phyloP scores from a whole-genome alignment of 1,140 invertebrate genomes.

The Eurosta solidaginis region DNA sequence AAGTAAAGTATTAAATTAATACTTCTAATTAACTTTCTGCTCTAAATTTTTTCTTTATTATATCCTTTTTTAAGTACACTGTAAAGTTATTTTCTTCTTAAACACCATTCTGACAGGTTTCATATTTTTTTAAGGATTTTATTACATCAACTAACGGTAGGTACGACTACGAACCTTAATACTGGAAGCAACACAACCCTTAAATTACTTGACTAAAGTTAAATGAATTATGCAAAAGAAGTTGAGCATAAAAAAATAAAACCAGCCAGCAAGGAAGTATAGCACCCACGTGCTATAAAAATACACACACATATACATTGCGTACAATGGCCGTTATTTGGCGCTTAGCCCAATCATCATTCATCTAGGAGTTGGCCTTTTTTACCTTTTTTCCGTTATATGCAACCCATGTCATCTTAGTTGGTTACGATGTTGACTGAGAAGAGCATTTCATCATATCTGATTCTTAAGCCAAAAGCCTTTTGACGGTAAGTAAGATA shows the following conservation, averaged over 20 bases:
- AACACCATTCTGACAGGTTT: background rate
- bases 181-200: background rate
- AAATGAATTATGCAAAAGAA: background rate
- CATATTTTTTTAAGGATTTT: background rate
- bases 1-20: too few relatives aligned
- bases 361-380: too few relatives aligned
- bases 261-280: background rate
- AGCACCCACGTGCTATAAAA: too few relatives aligned
- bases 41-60: too few relatives aligned
- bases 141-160: background rate
- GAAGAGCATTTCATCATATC: background rate
- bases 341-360: too few relatives aligned
- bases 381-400: too few relatives aligned
- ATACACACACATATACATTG: too few relatives aligned
- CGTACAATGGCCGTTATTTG: too few relatives aligned
- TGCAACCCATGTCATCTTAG: background rate
- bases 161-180: too few relatives aligned
- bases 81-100: background rate
- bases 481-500: background rate
- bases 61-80: background rate
- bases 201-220: background rate
- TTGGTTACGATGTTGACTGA: background rate
- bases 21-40: too few relatives aligned
- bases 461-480: background rate
- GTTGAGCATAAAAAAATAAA: background rate